Evolutionary conservation across 2,113 vertebrate species (phyloP).

Genomic region (Plestiodon gilberti): DNA sequence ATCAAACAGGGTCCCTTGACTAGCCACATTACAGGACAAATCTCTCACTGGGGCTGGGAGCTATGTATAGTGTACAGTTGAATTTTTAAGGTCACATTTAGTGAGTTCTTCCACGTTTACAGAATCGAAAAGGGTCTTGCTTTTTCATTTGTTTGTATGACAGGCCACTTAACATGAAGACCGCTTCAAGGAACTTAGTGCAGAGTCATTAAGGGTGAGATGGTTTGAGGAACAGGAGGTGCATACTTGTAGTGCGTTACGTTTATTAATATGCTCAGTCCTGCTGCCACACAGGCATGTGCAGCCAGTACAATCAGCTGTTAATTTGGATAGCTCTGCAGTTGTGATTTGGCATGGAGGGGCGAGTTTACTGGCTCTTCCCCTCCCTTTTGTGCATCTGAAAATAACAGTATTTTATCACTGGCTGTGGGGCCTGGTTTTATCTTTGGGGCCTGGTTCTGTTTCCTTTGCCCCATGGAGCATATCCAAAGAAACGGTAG

Average conservation of each 20-base stretch:
- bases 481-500: neutral
- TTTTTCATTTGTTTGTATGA: neutral
- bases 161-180: neutral
- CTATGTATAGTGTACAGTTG: neutral
- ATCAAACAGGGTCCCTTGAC: neutral
- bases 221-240: neutral
- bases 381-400: slow-evolving; percentile 15
- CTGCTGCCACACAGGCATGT: slow-evolving; percentile 21
- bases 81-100: neutral
- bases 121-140: neutral
- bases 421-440: neutral
- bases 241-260: slow-evolving; percentile 25
- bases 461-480: neutral
- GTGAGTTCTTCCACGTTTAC: neutral
- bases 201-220: neutral
- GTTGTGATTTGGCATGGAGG: slow-evolving; percentile 18
- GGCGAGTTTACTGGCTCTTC: neutral
- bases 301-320: slow-evolving; percentile 37
- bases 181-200: neutral
- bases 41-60: neutral
- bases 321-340: slow-evolving; percentile 12
- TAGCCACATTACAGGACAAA: neutral
- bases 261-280: slow-evolving; percentile 3
- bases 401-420: neutral
- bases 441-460: neutral